Base-by-base conservation (phyloP, 1,140 invertebrate genomes). In the Drosophila mojavensis region DNA sequence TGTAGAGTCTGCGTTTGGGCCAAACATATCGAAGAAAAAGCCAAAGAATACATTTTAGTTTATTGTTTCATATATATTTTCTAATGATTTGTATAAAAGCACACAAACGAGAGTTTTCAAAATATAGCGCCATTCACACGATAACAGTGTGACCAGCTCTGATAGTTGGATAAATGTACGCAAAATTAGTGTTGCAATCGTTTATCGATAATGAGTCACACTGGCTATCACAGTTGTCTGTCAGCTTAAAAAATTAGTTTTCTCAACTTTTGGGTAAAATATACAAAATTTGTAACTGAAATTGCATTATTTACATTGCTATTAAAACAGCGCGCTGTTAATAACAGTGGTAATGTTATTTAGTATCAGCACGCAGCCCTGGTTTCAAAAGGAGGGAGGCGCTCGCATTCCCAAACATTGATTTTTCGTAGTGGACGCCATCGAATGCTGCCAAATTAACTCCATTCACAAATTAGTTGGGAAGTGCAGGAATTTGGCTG, bases 341-440 rank as follows among this genome's bases (percentile, higher is more conserved):
- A 56, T 69, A 62, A 56, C 65, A 68, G 50, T 26, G 15, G 3
- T 59, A 60, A 36, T 67, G 55, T 60, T 39, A 55, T 6, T 30
- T 30, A 24, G 36, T 13, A 61, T 50, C 10, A 15, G 7, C n/a
- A 5, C 11, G 50, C 36, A 61, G 13, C 65, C 65, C 71, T 69
- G 64, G 64, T 61, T 74, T 74, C 53, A 68, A 74, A 74, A 53
- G 66, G 45, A 74, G 45, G 72, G 72, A 45, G 72, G 72, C 71
- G 54, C 66, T 63, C 72, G 67, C 66, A 75, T 75, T 75, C 72
- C 72, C 72, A 70, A 75, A 75, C 72, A 75, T 75, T 75, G 73
- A 75, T 75, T 75, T 75, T 75, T 71, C 73, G 55, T 65, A 58
- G 45, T 54, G 67, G 61, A 75, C 61, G 60, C 68, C 33, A 64